These are phyloP conservation scores for Flexamia atlantica DNA, from an alignment of 2,888 invertebrate species.

Conservation along the genomic window DNA sequence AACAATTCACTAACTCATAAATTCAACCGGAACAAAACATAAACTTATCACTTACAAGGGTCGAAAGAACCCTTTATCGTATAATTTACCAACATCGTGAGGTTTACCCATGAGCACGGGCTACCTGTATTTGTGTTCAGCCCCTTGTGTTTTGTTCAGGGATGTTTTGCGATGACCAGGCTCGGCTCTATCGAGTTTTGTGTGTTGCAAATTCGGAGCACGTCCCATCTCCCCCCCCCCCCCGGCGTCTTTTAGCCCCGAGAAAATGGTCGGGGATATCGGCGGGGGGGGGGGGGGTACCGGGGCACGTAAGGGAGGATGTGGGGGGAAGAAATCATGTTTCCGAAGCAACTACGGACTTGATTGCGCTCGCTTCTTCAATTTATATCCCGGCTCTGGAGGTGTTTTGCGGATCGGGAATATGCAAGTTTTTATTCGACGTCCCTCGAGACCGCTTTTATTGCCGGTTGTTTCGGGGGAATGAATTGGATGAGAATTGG, in stretches of 20 bases:
- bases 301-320: constrained; percentile 58
- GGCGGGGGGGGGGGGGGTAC: constrained; percentile 51
- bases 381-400: constrained; percentile 54
- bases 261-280: constrained; percentile 67
- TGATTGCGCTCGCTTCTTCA: constrained; percentile 47
- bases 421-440: constrained; percentile 62
- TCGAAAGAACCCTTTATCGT: constrained; percentile 14
- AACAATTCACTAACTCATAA: not conserved
- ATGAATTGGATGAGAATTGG: constrained; percentile 64
- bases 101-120: not conserved
- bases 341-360: constrained; percentile 60
- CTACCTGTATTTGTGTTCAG: constrained; percentile 23
- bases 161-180: constrained; percentile 56
- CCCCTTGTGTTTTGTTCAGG: constrained; percentile 32
- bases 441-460: constrained; percentile 55
- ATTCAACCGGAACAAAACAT: not conserved
- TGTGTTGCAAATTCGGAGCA: constrained; percentile 65
- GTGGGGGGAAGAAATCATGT: constrained; percentile 66
- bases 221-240: constrained; percentile 64
- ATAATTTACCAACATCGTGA: not conserved
- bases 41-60: not conserved
- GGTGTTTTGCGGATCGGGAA: constrained; percentile 60
- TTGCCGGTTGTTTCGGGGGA: constrained; percentile 58
- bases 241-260: constrained; percentile 67
- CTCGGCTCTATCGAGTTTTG: constrained; percentile 61